A percentile compares a stretch with the other conserved stretches of the same genome.
phyloP scores from a whole-genome alignment of 2,113 vertebrate species.

The Sinocyclocheilus maitianheensis region DNA sequence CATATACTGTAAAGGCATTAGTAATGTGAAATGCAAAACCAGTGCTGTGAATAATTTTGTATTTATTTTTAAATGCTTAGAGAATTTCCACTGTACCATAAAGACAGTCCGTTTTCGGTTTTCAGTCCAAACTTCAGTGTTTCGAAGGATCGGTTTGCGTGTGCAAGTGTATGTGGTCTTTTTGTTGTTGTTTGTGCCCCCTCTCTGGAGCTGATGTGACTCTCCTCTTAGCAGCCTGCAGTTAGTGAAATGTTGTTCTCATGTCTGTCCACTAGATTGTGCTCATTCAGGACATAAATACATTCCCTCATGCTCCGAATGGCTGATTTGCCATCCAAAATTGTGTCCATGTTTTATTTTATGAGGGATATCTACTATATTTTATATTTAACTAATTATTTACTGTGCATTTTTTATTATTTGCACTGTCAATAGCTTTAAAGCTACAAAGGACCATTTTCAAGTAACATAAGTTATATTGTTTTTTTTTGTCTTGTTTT shows the following conservation, averaged over 20 bases:
- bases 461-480: neutral
- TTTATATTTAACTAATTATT: neutral
- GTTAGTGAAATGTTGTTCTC: neutral
- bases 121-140: neutral
- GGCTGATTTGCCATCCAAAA: slow-evolving; percentile 10
- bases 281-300: slow-evolving; percentile 8
- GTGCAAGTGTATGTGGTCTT: neutral
- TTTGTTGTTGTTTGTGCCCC: neutral
- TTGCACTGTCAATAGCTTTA: neutral
- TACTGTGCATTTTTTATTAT: neutral
- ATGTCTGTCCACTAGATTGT: slow-evolving; percentile 46
- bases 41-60: slow-evolving; percentile 23
- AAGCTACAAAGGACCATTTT: neutral
- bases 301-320: neutral
- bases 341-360: neutral
- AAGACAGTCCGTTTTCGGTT: too few species aligned
- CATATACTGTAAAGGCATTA: neutral
- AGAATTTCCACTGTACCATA: neutral
- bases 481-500: neutral
- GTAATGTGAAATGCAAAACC: neutral
- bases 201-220: neutral
- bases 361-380: neutral
- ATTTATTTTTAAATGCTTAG: neutral
- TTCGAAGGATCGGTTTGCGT: neutral
- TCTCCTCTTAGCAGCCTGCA: neutral